These are phyloP conservation scores for Anguilla marmorata DNA, from an alignment of 2,797 vertebrate species.

Conservation along the genomic window DNA sequence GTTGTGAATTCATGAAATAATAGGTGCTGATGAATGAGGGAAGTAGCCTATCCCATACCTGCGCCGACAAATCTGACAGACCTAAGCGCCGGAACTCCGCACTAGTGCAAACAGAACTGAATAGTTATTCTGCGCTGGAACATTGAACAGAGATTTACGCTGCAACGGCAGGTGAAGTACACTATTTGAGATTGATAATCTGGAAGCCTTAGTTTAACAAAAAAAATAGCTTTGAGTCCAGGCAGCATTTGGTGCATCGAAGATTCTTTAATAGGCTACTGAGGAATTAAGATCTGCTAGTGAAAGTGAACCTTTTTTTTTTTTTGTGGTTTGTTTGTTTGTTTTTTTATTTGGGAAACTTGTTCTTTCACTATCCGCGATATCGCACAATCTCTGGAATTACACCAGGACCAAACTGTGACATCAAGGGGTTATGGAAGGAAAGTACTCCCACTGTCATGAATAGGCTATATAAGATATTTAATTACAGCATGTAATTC, in stretches of 20 bases:
- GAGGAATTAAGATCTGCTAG: background rate
- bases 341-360: background rate
- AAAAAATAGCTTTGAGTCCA: background rate
- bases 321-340: background rate
- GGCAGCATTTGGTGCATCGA: background rate
- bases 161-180: background rate
- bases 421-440: background rate
- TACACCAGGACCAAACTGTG: background rate
- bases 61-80: slow-evolving; percentile 18
- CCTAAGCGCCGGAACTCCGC: slow-evolving; percentile 12
- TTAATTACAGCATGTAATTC: background rate
- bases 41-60: slow-evolving; percentile 15
- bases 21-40: background rate
- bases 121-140: slow-evolving; percentile 17
- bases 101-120: background rate
- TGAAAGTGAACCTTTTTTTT: background rate
- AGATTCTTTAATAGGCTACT: background rate
- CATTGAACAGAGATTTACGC: background rate
- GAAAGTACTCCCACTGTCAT: background rate
- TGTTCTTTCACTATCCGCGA: background rate
- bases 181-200: background rate
- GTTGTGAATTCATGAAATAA: background rate
- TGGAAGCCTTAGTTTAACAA: background rate
- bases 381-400: background rate
- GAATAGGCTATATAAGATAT: background rate